Evolutionary conservation across 2,113 vertebrate genomes (phyloP), one percentile per base, ranked within the genome.

Genomic region (Danionella cerebrum): DNA sequence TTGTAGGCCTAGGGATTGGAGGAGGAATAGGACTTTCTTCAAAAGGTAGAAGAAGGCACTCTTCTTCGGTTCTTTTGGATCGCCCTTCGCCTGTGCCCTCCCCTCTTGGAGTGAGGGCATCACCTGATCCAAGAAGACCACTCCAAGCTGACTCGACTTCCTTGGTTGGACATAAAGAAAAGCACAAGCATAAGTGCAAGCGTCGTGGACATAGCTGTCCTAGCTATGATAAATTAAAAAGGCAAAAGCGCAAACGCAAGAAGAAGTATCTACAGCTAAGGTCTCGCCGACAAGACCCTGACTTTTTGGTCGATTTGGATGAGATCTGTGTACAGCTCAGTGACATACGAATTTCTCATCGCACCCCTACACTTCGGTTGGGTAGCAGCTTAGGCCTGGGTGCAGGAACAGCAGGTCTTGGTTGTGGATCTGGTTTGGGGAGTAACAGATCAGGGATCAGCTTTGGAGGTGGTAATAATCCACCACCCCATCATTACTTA

Each of bases 131-230:
- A 86, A 90, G 85, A 24, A 82, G 86, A 72, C 78, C 81, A 62
- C 87, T 85, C 2, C 91, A 86, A 1, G 81, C 83, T 24, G 81
- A 83, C 25, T 76, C 87, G 0, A 59, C 84, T 22, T 75, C 86
- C 2, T 67, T 89, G 70, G 55, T 83, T 65, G 85, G 89, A 52
- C 92, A 96, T 35, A 99, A 99, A 73, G 96, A 98, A 35, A 98
- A 98, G 70, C 95, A 99, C 69, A 96, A 97, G 59, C 95, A 98
- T 89, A 98, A 98, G 53, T 98, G 95, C 64, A 98, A 98, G 83
- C 93, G 94, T 38, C 90, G 95, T 47, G 84, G 80, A 51, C 96
- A 97, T 21, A 92, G 94, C 31, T 97, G 93, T 70, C 91, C 95
- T 2, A 91, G 90, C 63, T 99, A 95, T 0, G 95, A 98, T 79